A percentile compares a stretch with the other conserved stretches of the same genome.
phyloP scores from a whole-genome alignment of 2,797 vertebrate genomes.

The Dermochelys coriacea region DNA sequence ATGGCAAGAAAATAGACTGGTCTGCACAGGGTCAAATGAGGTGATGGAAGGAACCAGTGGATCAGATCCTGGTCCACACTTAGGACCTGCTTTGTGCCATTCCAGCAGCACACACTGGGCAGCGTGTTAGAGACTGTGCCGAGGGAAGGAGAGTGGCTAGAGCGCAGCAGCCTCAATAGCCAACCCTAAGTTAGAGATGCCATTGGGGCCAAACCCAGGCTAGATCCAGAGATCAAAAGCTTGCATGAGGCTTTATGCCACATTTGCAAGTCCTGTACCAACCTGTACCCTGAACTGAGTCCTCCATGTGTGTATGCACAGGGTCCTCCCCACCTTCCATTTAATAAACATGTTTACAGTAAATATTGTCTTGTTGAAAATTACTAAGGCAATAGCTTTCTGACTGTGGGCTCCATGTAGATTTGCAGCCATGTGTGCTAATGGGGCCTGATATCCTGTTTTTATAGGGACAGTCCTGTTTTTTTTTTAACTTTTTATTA shows the following conservation, averaged over 20 bases:
- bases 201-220: constrained; percentile 29
- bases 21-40: not conserved
- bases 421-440: constrained; percentile 28
- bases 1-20: not conserved
- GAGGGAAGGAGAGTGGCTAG: not conserved
- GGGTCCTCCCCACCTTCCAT: constrained; percentile 33
- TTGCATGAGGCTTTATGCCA: not conserved
- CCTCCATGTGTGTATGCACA: not conserved
- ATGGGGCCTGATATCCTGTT: constrained; percentile 16
- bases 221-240: constrained; percentile 3
- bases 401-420: constrained; percentile 52
- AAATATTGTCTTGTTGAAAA: constrained; percentile 16
- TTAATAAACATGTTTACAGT: constrained; percentile 41
- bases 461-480: no score
- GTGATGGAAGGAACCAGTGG: not conserved
- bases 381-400: not conserved
- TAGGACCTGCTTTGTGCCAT: not conserved
- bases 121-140: not conserved
- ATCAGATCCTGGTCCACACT: not conserved
- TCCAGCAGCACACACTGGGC: not conserved
- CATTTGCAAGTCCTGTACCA: constrained; percentile 4
- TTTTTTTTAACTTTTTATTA: no score
- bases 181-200: not conserved
- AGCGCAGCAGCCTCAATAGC: not conserved
- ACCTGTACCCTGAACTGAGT: not conserved